phyloP scores from a whole-genome alignment of 1,140 invertebrate genomes.

The Oryzaephilus surinamensis region DNA sequence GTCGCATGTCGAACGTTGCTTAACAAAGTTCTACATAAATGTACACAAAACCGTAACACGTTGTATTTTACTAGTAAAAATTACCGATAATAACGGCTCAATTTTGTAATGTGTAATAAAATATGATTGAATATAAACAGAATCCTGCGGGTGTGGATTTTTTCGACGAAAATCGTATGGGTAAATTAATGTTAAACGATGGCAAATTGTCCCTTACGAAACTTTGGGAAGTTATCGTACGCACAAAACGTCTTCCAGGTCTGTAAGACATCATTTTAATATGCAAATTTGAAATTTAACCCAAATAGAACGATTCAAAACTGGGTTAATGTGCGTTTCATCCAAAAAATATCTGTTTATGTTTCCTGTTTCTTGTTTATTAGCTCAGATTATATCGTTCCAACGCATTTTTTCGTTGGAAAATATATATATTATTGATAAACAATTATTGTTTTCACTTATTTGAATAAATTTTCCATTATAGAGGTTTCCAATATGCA shows the following conservation, averaged over 20 bases:
- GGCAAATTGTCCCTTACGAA: slow-evolving; percentile 45
- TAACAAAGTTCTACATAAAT: no score
- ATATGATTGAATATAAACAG: slow-evolving; percentile 4
- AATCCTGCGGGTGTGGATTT: background rate
- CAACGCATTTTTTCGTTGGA: no score
- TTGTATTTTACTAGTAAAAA: no score
- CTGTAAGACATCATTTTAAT: background rate
- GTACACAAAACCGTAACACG: no score
- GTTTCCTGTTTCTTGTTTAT: background rate
- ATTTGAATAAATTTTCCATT: background rate
- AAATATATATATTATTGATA: no score
- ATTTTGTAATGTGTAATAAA: no score
- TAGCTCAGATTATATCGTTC: no score
- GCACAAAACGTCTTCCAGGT: slow-evolving; percentile 45
- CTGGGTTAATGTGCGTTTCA: no score
- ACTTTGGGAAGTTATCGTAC: slow-evolving; percentile 63
- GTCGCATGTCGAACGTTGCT: no score
- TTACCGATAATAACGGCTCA: no score
- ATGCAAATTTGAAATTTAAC: no score
- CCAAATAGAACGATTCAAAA: no score
- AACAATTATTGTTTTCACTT: background rate
- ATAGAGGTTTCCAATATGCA: background rate
- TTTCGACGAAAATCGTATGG: background rate
- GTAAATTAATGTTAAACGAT: slow-evolving; percentile 4
- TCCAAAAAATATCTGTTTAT: background rate